Percentiles rank a stretch among this genome's conserved stretches.
These are phyloP conservation scores for Pomacea maculata DNA, from an alignment of 1,140 invertebrate genomes.

Conservation along the genomic window DNA sequence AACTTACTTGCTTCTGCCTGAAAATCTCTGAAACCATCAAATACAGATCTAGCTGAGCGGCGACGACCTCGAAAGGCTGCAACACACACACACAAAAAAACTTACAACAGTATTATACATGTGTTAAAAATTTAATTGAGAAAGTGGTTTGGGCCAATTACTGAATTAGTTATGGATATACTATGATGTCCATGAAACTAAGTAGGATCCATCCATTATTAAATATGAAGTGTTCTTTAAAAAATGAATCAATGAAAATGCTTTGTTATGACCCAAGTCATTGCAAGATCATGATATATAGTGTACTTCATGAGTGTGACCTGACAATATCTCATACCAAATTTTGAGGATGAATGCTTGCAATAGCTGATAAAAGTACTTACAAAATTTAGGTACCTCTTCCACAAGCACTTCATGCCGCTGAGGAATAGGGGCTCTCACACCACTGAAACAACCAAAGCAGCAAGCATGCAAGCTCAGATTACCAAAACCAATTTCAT, in stretches of 20 bases:
- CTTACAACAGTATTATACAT: too few relatives aligned
- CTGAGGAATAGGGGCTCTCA: conserved; percentile 75
- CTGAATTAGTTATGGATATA: too few relatives aligned
- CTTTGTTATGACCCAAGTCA: too few relatives aligned
- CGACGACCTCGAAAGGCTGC: conserved; percentile 62
- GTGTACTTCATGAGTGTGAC: neutral
- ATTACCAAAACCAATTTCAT: too few relatives aligned
- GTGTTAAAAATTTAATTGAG: too few relatives aligned
- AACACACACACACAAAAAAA: conserved; percentile 17
- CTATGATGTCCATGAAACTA: too few relatives aligned
- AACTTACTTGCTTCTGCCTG: conserved; percentile 72
- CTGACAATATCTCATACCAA: neutral
- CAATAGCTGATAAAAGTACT: neutral
- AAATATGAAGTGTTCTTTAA: too few relatives aligned
- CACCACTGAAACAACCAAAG: conserved; percentile 59
- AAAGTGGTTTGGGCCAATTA: too few relatives aligned
- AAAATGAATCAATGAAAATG: too few relatives aligned
- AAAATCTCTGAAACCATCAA: conserved; percentile 76
- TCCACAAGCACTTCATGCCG: conserved; percentile 72
- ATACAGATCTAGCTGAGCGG: conserved; percentile 69
- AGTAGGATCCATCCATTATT: too few relatives aligned
- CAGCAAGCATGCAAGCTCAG: neutral
- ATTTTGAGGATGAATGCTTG: too few relatives aligned
- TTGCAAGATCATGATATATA: too few relatives aligned
- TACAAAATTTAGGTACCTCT: conserved; percentile 52